Evolutionary conservation across 2,797 vertebrate species (phyloP), one percentile per base, ranked within the genome.

Genomic region (Echeneis naucrates): DNA sequence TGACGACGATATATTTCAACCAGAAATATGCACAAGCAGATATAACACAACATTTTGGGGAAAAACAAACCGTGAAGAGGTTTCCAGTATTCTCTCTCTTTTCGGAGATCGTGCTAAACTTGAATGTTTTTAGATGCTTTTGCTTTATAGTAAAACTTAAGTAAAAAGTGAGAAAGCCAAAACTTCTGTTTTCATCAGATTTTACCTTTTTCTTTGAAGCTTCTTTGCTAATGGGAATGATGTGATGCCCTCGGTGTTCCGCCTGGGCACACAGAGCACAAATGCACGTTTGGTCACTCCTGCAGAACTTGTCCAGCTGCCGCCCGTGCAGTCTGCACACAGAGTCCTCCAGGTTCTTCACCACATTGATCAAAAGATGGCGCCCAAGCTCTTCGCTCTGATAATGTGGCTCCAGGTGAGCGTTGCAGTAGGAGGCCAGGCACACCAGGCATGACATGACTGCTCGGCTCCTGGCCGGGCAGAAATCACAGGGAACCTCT

Each of bases 361-460:
- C 44, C 72, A 88, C 71, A 4, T 52, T 52, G 67, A 92, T 60
- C 82, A 93, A 81, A 6, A 72, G 82, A 35, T 93, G 92, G 77
- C 71, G 47, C 54, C 71, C 73, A 6, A 91, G 84, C 0, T 68
- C 83, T 32, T 87, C 61, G 0, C 6, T 72, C 50, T 32, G 57
- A 67, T 89, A 88, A 44, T 93, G 92, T 0, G 69, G 83, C 67
- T 85, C 75, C 38, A 92, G 78, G 32, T 92, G 90, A 38, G 69
- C 1, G 0, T 69, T 21, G 1, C 92, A 93, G 57, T 83, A 90
- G 0, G 90, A 94, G 14, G 80, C 70, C 83, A 92, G 75, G 23
- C 93, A 94, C 35, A 47, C 35, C 68, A 94, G 56, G 56, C 93
- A 94, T 54, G 92, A 92, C 72, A 83, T 90, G 4, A 88, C 83